Conservation (phyloP, 2,113 vertebrate species). For the Pachyramphus minor region DNA sequence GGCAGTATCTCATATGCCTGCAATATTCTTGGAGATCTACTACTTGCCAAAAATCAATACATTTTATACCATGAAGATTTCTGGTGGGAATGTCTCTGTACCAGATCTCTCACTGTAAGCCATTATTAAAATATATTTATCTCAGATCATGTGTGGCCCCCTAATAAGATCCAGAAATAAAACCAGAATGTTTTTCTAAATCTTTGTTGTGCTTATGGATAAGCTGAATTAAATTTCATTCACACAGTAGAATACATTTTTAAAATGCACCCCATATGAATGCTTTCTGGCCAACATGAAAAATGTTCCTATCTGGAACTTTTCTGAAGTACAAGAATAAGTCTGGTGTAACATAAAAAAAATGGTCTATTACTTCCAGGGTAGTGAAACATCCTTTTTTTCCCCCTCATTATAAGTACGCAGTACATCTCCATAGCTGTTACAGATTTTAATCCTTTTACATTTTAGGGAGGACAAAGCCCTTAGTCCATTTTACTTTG, state of each 20-base stretch:
- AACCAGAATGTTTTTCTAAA: neutral
- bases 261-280: neutral
- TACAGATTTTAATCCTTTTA: neutral
- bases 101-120: neutral
- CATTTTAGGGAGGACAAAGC: neutral
- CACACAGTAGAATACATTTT: constrained; percentile 19
- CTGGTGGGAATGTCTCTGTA: constrained; percentile 15
- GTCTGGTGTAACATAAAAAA: neutral
- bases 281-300: neutral
- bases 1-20: neutral
- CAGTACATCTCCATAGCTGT: neutral
- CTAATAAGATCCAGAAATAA: constrained; percentile 17
- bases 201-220: constrained; percentile 20
- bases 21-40: neutral
- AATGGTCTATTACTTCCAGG: neutral
- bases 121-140: constrained; percentile 13
- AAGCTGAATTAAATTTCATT: constrained; percentile 42
- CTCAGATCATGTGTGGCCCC: constrained; percentile 11
- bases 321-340: neutral
- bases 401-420: neutral
- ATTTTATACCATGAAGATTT: neutral
- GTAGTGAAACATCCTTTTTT: neutral
- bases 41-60: neutral
- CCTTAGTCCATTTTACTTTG: neutral
- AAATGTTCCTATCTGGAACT: constrained; percentile 46